Evolutionary conservation across 1,140 invertebrate genomes (phyloP), one percentile per base, ranked within the genome.

Genomic region (Lucilia sericata): DNA sequence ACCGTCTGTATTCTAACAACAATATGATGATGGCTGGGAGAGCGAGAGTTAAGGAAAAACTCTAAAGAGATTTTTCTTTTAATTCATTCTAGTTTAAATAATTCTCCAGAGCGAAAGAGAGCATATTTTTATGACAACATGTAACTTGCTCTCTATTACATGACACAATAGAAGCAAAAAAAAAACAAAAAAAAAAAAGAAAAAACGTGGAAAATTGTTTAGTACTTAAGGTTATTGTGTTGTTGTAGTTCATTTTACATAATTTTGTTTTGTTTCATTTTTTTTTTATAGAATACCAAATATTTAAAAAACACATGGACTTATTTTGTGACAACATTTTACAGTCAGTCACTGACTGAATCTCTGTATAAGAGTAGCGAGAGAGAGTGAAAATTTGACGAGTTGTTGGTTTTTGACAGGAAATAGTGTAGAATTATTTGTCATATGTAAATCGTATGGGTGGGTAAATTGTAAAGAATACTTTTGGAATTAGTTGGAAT

Each of bases 121-220:
- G 3, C 25, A 30, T 3, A 30, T 30, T 30, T 30, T 30, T 30
- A 30, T 30, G 25, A 30, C 42, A 42, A 10, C 42, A 42, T 42
- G 42, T 42, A 42, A 42, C 25, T 30, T 42, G 5, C 42, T 42
- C 42, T 42, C 42, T 42, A 30, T 30, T 42, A 42, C 42, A 42
- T 42, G 42, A 17, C 51, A 55, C 47, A 42, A 75, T 17, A 14
- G 74, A 10, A 25, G 34, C 74, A 75, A 19, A n/a, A n/a, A n/a
- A n/a, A n/a, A n/a, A n/a, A n/a, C n/a, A n/a, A n/a, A n/a, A n/a
- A 12, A 9, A 74, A 9, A 74, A 9, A 74, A 74, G 9, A 74
- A 76, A 42, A 76, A 76, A 76, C 74, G 74, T 76, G 74, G 74
- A 76, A 76, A 76, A 76, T 42, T 76, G 74, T 76, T 76, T 76